phyloP scores from a whole-genome alignment of 2,113 vertebrate species.

The Halichoeres trimaculatus region DNA sequence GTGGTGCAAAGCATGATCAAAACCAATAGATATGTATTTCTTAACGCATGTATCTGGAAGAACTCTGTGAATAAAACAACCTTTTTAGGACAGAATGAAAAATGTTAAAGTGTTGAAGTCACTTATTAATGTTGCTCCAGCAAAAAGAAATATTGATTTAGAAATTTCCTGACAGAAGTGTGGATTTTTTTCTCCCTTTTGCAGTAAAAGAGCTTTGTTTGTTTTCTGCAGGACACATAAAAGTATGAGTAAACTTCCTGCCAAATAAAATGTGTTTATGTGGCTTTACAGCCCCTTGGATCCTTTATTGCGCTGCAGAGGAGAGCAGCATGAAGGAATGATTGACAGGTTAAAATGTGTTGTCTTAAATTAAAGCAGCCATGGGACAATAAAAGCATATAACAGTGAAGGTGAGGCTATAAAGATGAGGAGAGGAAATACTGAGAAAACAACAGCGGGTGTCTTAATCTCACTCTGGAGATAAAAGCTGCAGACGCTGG shows the following conservation, averaged over 20 bases:
- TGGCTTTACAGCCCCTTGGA: neutral
- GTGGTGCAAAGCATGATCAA: too few species aligned
- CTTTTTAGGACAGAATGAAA: too few species aligned
- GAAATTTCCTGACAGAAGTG: neutral
- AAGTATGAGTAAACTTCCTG: neutral
- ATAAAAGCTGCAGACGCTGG: neutral
- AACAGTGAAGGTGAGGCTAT: neutral
- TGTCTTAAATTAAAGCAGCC: constrained; percentile 13
- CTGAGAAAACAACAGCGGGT: neutral
- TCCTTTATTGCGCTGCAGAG: neutral
- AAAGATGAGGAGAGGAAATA: neutral
- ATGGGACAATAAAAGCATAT: constrained; percentile 10
- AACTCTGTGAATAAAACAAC: too few species aligned
- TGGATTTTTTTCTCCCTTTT: neutral
- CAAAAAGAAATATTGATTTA: too few species aligned
- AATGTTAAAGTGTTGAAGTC: too few species aligned
- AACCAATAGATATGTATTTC: too few species aligned
- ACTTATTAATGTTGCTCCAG: too few species aligned
- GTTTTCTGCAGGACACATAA: neutral
- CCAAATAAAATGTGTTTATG: neutral
- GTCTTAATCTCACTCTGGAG: too few species aligned
- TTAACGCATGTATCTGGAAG: too few species aligned
- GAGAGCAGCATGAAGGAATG: neutral
- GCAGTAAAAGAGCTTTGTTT: neutral
- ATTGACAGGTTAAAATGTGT: constrained; percentile 3